These are phyloP conservation scores for Rhimphoctona megacephalus DNA, from an alignment of 2,888 invertebrate species.

Conservation along the genomic window DNA sequence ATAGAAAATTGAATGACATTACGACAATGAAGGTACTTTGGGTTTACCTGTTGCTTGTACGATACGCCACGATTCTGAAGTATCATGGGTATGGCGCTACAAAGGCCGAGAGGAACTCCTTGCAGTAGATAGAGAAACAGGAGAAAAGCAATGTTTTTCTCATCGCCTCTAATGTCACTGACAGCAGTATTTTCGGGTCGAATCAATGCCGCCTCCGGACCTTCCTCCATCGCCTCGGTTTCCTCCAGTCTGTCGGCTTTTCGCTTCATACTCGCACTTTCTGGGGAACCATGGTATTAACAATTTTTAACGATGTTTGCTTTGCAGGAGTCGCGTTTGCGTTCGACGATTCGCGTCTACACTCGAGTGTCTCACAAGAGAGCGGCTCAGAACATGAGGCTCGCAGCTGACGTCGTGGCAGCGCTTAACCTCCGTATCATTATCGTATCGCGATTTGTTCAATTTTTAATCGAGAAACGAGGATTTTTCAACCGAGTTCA, in stretches of 20 bases:
- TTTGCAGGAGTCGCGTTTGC: background rate
- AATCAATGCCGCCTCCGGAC: constrained; percentile 70
- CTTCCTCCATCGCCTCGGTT: constrained; percentile 64
- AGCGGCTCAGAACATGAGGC: background rate
- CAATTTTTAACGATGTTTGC: background rate
- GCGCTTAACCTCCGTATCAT: background rate
- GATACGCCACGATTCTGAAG: constrained; percentile 96
- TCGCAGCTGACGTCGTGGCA: background rate
- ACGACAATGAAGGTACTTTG: background rate
- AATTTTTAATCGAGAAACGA: background rate
- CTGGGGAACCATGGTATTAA: constrained; percentile 9
- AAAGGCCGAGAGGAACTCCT: constrained; percentile 97
- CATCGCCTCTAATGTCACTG: constrained; percentile 88
- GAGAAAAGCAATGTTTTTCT: constrained; percentile 93
- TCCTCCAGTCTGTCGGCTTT: constrained; percentile 67
- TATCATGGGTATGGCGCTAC: constrained; percentile 97
- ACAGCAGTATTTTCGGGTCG: background rate
- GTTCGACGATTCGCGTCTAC: background rate
- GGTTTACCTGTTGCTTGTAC: constrained; percentile 94
- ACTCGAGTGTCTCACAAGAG: background rate
- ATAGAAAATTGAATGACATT: background rate
- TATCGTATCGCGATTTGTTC: background rate
- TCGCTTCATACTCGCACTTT: constrained; percentile 69
- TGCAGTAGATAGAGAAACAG: constrained; percentile 97
- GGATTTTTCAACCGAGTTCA: background rate